phyloP scores from a whole-genome alignment of 2,113 vertebrate species.

The Bettongia penicillata region DNA sequence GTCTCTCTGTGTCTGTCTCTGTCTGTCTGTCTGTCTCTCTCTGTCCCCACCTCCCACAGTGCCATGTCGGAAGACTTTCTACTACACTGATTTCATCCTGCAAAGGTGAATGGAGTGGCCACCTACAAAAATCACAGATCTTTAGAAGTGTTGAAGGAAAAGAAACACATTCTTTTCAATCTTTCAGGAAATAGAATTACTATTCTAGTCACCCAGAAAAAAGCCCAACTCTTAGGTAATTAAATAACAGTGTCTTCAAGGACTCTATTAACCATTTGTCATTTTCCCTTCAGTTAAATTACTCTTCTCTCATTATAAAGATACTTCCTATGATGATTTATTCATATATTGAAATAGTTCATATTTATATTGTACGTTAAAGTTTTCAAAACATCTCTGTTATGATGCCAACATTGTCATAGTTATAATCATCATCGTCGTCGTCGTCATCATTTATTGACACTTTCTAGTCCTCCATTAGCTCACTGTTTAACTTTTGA shows the following conservation, averaged over 20 bases:
- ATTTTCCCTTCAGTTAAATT: slow-evolving; percentile 72
- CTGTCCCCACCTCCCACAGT: too few species aligned
- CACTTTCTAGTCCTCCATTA: not conserved
- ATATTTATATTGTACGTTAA: not conserved
- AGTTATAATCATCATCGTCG: not conserved
- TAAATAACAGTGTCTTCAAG: slow-evolving; percentile 66
- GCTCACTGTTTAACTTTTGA: slow-evolving; percentile 68
- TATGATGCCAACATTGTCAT: not conserved
- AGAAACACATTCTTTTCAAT: not conserved
- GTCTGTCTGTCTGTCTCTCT: too few species aligned
- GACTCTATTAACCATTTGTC: slow-evolving; percentile 46
- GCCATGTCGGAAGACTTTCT: not conserved
- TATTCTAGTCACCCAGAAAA: too few species aligned
- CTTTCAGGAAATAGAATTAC: not conserved
- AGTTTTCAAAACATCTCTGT: not conserved
- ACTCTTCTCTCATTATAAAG: slow-evolving; percentile 72
- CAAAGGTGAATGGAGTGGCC: not conserved
- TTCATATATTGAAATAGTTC: slow-evolving; percentile 55
- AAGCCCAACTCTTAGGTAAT: slow-evolving; percentile 62
- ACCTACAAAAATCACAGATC: not conserved
- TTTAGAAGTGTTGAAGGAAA: not conserved
- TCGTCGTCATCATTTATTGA: not conserved
- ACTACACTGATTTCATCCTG: not conserved
- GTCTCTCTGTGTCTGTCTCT: too few species aligned
- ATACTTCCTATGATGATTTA: slow-evolving; percentile 65